Evolutionary conservation across 64 coral and sea anemone species (phyloP).

Genomic region (Pachyseris speciosa): DNA sequence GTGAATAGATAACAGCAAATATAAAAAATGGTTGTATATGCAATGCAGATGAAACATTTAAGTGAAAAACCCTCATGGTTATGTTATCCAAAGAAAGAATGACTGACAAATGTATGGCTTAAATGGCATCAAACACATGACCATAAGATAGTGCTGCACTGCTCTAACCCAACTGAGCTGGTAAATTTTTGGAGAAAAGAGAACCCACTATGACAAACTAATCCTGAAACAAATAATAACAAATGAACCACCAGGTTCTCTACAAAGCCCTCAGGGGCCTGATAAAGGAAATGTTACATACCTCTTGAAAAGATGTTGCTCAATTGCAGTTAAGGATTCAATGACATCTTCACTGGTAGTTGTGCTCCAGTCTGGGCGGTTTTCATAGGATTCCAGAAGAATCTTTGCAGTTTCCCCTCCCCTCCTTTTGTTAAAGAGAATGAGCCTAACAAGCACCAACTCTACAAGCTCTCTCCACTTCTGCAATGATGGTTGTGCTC

Average conservation of each 20-base stretch:
- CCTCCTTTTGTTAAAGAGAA: conserved; percentile 57
- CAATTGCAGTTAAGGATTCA: conserved; percentile 29
- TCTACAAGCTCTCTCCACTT: conserved; percentile 10
- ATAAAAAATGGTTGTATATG: too few relatives aligned
- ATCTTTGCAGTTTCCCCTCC: conserved; percentile 49
- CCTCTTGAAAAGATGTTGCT: conserved; percentile 54
- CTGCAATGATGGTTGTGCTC: not conserved
- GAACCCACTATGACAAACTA: not conserved
- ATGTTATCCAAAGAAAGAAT: too few relatives aligned
- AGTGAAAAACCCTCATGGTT: too few relatives aligned
- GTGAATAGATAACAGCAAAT: too few relatives aligned
- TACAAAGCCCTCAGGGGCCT: too few relatives aligned
- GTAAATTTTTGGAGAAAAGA: too few relatives aligned
- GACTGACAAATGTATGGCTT: too few relatives aligned
- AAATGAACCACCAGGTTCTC: not conserved
- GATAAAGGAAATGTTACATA: too few relatives aligned
- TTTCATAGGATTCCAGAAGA: not conserved
- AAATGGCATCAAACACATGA: too few relatives aligned
- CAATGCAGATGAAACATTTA: too few relatives aligned
- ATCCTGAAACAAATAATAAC: not conserved
- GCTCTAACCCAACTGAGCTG: too few relatives aligned
- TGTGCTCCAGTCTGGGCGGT: conserved; percentile 42
- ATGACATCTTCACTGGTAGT: not conserved
- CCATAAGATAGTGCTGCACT: too few relatives aligned
- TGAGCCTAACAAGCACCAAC: conserved; percentile 1